phyloP scores from a whole-genome alignment of 2,113 vertebrate genomes.

The Misgurnus anguillicaudatus region DNA sequence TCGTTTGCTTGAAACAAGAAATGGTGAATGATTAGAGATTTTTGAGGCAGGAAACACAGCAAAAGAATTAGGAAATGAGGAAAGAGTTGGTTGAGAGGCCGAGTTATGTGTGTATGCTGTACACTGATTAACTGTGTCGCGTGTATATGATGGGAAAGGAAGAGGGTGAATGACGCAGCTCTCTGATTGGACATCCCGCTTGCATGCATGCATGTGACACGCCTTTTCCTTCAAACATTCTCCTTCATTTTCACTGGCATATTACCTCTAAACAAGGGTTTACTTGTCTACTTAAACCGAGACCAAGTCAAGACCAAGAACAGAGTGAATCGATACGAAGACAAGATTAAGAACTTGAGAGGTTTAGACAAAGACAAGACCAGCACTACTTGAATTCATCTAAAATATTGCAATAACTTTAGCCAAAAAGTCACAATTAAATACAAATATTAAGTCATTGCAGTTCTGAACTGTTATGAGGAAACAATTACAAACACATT shows the following conservation, averaged over 20 bases:
- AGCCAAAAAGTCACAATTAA: too few species aligned
- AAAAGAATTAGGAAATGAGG: slow-evolving; percentile 56
- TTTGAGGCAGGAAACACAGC: slow-evolving; percentile 68
- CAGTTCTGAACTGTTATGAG: too few species aligned
- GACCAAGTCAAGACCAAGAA: too few species aligned
- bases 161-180: slow-evolving; percentile 63
- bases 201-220: slow-evolving; percentile 22
- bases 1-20: slow-evolving; percentile 16
- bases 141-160: slow-evolving; percentile 76
- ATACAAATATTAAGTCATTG: too few species aligned
- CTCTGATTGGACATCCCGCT: slow-evolving; percentile 75
- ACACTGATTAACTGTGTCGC: slow-evolving; percentile 41
- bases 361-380: too few species aligned
- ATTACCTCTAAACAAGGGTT: slow-evolving; percentile 15
- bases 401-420: too few species aligned
- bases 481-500: too few species aligned
- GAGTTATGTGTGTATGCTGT: slow-evolving; percentile 11
- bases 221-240: slow-evolving; percentile 55
- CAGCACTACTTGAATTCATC: too few species aligned
- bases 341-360: too few species aligned
- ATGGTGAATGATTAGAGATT: slow-evolving; percentile 27
- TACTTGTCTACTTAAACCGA: too few species aligned
- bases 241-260: slow-evolving; percentile 59
- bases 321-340: too few species aligned
- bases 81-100: slow-evolving; percentile 44